phyloP scores from a whole-genome alignment of 2,888 invertebrate genomes.

The Dicycla oo region DNA sequence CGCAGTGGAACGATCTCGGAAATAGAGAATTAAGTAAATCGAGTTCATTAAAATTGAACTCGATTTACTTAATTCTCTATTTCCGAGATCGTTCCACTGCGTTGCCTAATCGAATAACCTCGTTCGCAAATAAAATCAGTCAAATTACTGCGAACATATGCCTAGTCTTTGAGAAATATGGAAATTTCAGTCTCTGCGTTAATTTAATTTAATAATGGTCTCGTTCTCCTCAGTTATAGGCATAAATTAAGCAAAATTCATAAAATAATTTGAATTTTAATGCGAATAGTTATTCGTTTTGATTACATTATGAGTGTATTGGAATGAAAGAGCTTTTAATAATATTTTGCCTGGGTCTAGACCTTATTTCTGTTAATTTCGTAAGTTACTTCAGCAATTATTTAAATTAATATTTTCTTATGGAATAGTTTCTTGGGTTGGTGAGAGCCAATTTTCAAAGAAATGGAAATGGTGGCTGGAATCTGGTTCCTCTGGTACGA shows the following conservation, averaged over 20 bases:
- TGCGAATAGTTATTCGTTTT: constrained; percentile 59
- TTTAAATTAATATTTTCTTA: constrained; percentile 32
- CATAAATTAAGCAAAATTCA: constrained; percentile 67
- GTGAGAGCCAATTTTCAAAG: not conserved
- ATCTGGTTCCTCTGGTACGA: not conserved
- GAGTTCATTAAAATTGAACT: not conserved
- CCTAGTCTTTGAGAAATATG: constrained; percentile 64
- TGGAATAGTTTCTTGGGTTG: constrained; percentile 13
- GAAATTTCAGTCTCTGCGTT: constrained; percentile 64
- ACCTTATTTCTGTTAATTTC: constrained; percentile 42
- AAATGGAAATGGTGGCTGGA: not conserved
- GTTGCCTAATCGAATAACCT: constrained; percentile 37
- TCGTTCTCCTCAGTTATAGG: constrained; percentile 59
- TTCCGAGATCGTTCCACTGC: constrained; percentile 11
- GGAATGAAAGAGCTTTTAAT: constrained; percentile 22
- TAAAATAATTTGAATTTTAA: constrained; percentile 68
- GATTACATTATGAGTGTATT: constrained; percentile 54
- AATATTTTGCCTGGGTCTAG: constrained; percentile 48
- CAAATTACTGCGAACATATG: constrained; percentile 57
- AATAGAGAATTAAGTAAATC: constrained; percentile 12
- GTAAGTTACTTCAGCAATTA: constrained; percentile 30
- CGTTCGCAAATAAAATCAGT: constrained; percentile 60
- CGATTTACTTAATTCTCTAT: constrained; percentile 12
- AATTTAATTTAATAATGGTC: constrained; percentile 71
- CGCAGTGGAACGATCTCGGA: constrained; percentile 9